Evolutionary conservation across 2,888 invertebrate genomes (phyloP), one percentile per base, ranked within the genome.

Genomic region (Lasioglossum figueresi): DNA sequence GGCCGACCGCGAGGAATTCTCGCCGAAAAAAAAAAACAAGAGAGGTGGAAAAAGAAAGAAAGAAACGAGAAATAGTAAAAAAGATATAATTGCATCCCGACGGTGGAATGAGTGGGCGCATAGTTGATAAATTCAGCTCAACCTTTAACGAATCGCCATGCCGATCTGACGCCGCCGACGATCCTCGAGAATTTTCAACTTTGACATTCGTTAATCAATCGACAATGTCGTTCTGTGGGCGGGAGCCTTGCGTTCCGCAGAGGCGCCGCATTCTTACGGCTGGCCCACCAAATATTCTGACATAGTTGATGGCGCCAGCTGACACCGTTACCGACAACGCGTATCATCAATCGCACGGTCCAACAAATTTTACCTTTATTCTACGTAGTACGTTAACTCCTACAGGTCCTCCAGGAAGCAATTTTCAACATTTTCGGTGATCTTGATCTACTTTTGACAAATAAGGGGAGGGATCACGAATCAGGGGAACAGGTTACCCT

Each of bases 181-280:
- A 16, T 76, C 75, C 70, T 73, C 3, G 45, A 81, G 84, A 76
- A 88, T 90, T 90, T 79, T 84, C 82, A 87, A 76, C 63, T 70
- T 75, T 84, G 76, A 68, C 76, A 77, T 82, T 80, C 79, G 80
- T 86, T 90, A 89, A 91, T 91, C 87, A 89, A 76, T 56, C 73
- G 27, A 66, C 19, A 80, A 84, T 80, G 90, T 79, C 84, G 90
- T 83, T 81, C 79, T 52, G 37, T 52, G 52, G 34, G 31, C 70
- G 37, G 52, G 71, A 68, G 27, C 27, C 76, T 68, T 76, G 80
- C 78, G 80, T 86, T 83, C 83, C 80, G 52, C 19, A 56, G 45
- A 27, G 72, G 70, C 72, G 68, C 34, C 76, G 52, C 45, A 43
- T 82, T 70, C 63, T 48, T 78, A 19, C 40, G 34, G 76, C 68